These are phyloP conservation scores for Brachypteracias leptosomus DNA, from an alignment of 2,113 vertebrate species.

Conservation along the genomic window DNA sequence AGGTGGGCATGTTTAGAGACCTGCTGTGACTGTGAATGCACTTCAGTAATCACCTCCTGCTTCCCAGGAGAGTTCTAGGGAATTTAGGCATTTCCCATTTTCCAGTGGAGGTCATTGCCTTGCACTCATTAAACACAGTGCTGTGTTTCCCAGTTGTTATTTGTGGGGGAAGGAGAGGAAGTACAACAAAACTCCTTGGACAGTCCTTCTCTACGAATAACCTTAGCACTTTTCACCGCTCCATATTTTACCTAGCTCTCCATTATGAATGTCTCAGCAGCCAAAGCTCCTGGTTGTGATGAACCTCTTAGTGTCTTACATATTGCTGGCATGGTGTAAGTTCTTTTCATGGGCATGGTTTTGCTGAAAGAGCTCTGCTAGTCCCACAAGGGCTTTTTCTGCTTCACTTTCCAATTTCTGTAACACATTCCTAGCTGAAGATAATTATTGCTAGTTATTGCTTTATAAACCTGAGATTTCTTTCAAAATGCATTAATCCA, in stretches of 20 bases:
- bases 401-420: not conserved
- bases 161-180: not conserved
- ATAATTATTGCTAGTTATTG: not conserved
- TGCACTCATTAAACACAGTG: not conserved
- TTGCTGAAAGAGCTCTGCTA: not conserved
- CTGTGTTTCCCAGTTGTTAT: not conserved
- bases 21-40: not conserved
- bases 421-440: not conserved
- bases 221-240: not conserved
- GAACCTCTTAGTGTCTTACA: not conserved
- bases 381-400: not conserved
- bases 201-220: not conserved
- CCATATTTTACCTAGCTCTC: not conserved
- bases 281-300: not conserved
- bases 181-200: not conserved
- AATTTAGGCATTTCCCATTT: not conserved
- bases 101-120: not conserved
- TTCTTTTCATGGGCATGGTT: not conserved
- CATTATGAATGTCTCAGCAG: not conserved
- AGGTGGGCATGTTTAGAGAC: not conserved
- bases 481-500: not conserved
- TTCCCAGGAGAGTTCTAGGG: not conserved
- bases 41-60: not conserved
- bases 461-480: not conserved
- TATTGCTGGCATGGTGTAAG: not conserved